Evolutionary conservation across 1,140 invertebrate species (phyloP), one percentile per base, ranked within the genome.

Genomic region (Euura lappo): DNA sequence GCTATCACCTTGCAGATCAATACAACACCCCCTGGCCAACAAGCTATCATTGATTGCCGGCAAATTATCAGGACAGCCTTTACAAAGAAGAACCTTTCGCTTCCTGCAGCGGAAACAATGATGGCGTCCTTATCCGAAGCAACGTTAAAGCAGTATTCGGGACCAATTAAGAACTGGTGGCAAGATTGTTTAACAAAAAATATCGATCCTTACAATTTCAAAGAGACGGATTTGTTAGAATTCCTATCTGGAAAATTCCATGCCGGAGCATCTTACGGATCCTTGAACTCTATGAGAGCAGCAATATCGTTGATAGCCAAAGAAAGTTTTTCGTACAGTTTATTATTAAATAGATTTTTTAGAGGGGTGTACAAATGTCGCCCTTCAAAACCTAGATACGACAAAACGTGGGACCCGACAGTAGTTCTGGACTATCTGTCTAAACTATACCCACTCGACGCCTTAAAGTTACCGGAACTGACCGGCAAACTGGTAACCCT

Each of bases 181-280:
- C 64, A 65, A 51, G 7, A 51, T 51, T 51, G 47, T 51, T 42
- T 28, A 11, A 65, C 44, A 4, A 65, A 10, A 6, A 10, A 42
- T 3, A 51, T 66, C 2, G 69, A 74, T 46, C 60, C 67, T 47
- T 70, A 64, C n/a, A 10, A 28, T 11, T 45, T 51, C 3, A 51
- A 47, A 1, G 65, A 71, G n/a, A 67, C 60, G 11, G 65, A 71
- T 13, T 51, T 77, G 4, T 44, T 75, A 7, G 2, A 4, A 5
- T 77, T 73, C 45, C 69, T 76, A 45, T 65, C 72, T 8, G 7
- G 73, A 46, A 75, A 74, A 73, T 76, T 76, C 47, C 13, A 51
- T 7, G 47, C 47, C 6, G 47, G 47, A 51, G 47, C 47, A 6
- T 51, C 47, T 51, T 51, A 51, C 11, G 47, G 47, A 7, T 51